Conservation (phyloP, 2,797 vertebrate species). For the Atherinosoma microstoma region DNA sequence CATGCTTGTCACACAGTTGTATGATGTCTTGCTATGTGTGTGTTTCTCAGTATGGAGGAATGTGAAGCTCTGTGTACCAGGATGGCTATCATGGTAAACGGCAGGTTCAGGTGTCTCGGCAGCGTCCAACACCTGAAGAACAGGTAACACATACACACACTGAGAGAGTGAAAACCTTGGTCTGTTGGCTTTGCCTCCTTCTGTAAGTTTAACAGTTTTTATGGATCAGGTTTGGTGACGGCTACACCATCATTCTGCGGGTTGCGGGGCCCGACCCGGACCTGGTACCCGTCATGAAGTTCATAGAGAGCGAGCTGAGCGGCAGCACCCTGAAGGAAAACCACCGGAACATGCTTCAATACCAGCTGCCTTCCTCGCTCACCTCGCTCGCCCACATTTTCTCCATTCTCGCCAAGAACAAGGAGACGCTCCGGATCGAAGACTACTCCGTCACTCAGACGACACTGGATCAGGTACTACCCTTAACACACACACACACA, state of each 20-base stretch:
- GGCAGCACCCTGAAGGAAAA: slow-evolving; percentile 95
- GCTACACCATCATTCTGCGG: slow-evolving; percentile 96
- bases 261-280: slow-evolving; percentile 91
- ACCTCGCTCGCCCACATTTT: slow-evolving; percentile 94
- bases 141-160: slow-evolving; percentile 77
- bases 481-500: not conserved
- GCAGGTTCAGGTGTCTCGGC: slow-evolving; percentile 93
- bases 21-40: slow-evolving; percentile 3
- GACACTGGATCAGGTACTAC: slow-evolving; percentile 93
- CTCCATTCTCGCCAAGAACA: slow-evolving; percentile 92
- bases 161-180: not conserved
- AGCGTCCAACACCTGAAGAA: slow-evolving; percentile 99
- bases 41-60: slow-evolving; percentile 91
- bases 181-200: not conserved
- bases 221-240: slow-evolving; percentile 91
- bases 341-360: slow-evolving; percentile 96
- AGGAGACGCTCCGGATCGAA: slow-evolving; percentile 91
- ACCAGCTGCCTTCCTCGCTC: slow-evolving; percentile 92
- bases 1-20: not conserved
- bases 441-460: slow-evolving; percentile 98
- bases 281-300: slow-evolving; percentile 92
- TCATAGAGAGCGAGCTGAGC: slow-evolving; percentile 91
- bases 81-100: slow-evolving; percentile 99
- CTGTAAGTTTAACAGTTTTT: not conserved
- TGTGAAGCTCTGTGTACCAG: slow-evolving; percentile 97